A percentile compares a stretch with the other conserved stretches of the same genome.
These are phyloP conservation scores for Vandiemenella viatica DNA, from an alignment of 2,888 invertebrate species.

Conservation along the genomic window DNA sequence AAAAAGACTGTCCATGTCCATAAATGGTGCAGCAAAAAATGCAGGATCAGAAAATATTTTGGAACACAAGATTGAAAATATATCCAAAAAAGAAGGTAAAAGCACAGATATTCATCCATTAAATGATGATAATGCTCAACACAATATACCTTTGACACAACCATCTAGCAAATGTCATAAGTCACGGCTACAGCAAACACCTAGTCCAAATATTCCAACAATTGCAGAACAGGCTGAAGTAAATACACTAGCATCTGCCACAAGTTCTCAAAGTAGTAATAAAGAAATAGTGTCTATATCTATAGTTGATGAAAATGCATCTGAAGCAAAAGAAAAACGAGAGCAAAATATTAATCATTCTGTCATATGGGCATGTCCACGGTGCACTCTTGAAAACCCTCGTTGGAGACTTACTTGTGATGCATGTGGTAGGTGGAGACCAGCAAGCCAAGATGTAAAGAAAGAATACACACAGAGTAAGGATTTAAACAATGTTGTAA, in stretches of 20 bases:
- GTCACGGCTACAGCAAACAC: conserved; percentile 18
- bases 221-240: conserved; percentile 21
- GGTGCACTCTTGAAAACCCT: conserved; percentile 43
- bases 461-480: too few relatives aligned
- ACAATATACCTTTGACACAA: too few relatives aligned
- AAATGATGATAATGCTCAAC: neutral
- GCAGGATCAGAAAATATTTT: neutral
- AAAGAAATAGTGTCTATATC: neutral
- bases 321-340: conserved; percentile 1
- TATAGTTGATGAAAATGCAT: neutral
- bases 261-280: conserved; percentile 9
- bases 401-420: conserved; percentile 46
- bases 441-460: conserved; percentile 21
- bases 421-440: conserved; percentile 39
- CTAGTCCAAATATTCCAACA: conserved; percentile 21
- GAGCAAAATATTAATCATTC: too few relatives aligned
- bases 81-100: too few relatives aligned
- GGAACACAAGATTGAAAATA: neutral
- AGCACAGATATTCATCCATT: neutral
- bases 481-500: too few relatives aligned
- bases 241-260: conserved; percentile 10
- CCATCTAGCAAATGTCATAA: conserved; percentile 8
- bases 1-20: neutral
- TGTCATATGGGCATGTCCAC: conserved; percentile 38
- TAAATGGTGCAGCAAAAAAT: neutral